phyloP scores from a whole-genome alignment of 92 coral and sea anemone genomes.

The Epizoanthus scotinus region DNA sequence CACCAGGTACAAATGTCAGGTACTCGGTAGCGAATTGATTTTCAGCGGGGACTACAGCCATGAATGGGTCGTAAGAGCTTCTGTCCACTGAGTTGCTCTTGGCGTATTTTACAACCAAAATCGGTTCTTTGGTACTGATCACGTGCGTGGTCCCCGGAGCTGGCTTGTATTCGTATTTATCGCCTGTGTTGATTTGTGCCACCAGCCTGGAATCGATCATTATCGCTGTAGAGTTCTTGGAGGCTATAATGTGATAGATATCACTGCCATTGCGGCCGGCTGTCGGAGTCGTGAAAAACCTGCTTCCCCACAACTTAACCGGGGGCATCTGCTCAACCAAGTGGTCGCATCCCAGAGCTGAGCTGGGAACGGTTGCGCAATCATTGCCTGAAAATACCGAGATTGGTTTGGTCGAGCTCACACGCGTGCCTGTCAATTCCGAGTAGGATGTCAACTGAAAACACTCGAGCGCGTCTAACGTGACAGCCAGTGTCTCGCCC shows the following conservation, averaged over 20 bases:
- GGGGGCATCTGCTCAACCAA: slow-evolving; percentile 90
- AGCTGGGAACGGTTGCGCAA: slow-evolving; percentile 69
- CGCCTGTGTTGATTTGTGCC: slow-evolving; percentile 49
- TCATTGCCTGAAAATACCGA: slow-evolving; percentile 90
- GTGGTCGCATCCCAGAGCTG: slow-evolving; percentile 64
- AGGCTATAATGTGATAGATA: slow-evolving; percentile 72
- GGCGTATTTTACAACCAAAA: slow-evolving; percentile 78
- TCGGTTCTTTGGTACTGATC: slow-evolving; percentile 65
- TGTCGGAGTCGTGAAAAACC: slow-evolving; percentile 77
- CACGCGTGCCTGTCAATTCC: slow-evolving; percentile 74
- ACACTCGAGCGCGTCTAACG: slow-evolving; percentile 55
- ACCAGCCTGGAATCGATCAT: slow-evolving; percentile 40
- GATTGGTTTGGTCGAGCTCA: slow-evolving; percentile 67
- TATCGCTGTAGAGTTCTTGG: slow-evolving; percentile 61
- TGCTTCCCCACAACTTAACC: slow-evolving; percentile 64
- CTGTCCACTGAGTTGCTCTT: slow-evolving; percentile 34
- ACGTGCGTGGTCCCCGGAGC: slow-evolving; percentile 43
- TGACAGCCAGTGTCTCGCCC: slow-evolving; percentile 55
- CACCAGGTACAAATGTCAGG: slow-evolving; percentile 56
- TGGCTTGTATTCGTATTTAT: slow-evolving; percentile 42
- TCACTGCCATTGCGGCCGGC: slow-evolving; percentile 59
- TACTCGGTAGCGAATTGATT: slow-evolving; percentile 75
- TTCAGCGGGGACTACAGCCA: slow-evolving; percentile 74
- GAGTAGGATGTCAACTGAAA: slow-evolving; percentile 58
- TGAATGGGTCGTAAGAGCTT: slow-evolving; percentile 62